Conservation (phyloP, 2,797 vertebrate genomes). For the Rhodeus uyekii region DNA sequence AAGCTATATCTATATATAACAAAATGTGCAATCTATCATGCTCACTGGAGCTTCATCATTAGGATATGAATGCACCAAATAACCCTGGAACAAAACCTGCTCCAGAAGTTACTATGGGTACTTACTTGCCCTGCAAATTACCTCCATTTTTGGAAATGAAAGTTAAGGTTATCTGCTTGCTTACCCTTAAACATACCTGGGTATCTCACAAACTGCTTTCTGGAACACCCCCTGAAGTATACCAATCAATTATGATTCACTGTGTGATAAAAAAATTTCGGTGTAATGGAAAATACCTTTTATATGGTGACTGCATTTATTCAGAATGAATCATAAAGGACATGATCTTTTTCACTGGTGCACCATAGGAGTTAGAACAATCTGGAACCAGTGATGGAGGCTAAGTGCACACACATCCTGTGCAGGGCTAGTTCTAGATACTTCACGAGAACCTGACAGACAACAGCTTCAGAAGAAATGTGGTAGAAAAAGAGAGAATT, state of each 20-base stretch:
- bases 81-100: too few species aligned
- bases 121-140: too few species aligned
- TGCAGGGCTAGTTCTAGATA: constrained; percentile 38
- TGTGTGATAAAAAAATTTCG: too few species aligned
- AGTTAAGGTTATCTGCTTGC: too few species aligned
- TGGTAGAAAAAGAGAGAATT: neutral
- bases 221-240: neutral
- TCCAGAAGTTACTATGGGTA: too few species aligned
- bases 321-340: constrained; percentile 19
- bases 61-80: too few species aligned
- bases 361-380: constrained; percentile 23
- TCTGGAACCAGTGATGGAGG: neutral
- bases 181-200: too few species aligned
- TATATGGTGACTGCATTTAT: neutral
- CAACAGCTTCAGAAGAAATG: constrained; percentile 15
- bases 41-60: too few species aligned
- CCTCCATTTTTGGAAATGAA: too few species aligned
- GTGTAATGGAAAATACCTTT: constrained; percentile 30
- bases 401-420: neutral
- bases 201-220: too few species aligned
- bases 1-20: too few species aligned
- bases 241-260: constrained; percentile 35
- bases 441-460: neutral
- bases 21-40: too few species aligned
- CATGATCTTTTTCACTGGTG: neutral